A percentile compares a stretch with the other conserved stretches of the same genome.
phyloP scores from a whole-genome alignment of 2,888 invertebrate species.

The Meandrusa payeni region DNA sequence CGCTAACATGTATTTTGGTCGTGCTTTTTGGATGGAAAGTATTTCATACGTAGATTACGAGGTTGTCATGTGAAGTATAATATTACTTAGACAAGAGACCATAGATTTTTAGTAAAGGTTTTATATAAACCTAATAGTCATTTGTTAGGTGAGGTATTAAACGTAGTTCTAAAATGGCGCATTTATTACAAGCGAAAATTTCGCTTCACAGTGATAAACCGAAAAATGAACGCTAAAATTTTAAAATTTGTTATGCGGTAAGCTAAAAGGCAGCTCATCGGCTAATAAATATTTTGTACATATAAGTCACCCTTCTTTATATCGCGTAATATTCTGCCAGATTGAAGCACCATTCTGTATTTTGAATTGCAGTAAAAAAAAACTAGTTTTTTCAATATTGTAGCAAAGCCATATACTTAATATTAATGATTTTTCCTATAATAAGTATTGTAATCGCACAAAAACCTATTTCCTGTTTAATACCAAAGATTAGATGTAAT shows the following conservation, averaged over 20 bases:
- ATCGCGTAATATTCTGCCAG: too few species aligned
- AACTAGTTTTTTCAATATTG: not conserved
- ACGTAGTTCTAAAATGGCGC: slow-evolving; percentile 1
- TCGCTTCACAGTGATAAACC: too few species aligned
- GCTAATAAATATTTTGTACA: too few species aligned
- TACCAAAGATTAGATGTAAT: not conserved
- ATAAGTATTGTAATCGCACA: slow-evolving; percentile 13
- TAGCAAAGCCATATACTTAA: not conserved
- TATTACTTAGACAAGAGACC: slow-evolving; percentile 2
- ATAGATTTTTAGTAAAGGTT: slow-evolving; percentile 1
- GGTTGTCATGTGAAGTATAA: slow-evolving; percentile 4
- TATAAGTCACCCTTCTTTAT: too few species aligned
- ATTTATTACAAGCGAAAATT: not conserved
- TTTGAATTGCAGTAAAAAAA: too few species aligned
- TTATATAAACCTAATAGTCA: slow-evolving; percentile 4
- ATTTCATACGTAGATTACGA: slow-evolving; percentile 35
- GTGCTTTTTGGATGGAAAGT: slow-evolving; percentile 65
- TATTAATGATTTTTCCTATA: slow-evolving; percentile 4
- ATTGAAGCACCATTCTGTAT: too few species aligned
- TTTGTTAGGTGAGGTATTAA: not conserved
- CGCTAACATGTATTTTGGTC: slow-evolving; percentile 57
- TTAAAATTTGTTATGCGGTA: not conserved
- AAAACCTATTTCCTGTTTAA: slow-evolving; percentile 5
- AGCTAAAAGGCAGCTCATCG: not conserved
- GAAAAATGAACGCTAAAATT: too few species aligned